Base-by-base conservation (phyloP, 2,888 invertebrate genomes). In the Tridacna crocea region DNA sequence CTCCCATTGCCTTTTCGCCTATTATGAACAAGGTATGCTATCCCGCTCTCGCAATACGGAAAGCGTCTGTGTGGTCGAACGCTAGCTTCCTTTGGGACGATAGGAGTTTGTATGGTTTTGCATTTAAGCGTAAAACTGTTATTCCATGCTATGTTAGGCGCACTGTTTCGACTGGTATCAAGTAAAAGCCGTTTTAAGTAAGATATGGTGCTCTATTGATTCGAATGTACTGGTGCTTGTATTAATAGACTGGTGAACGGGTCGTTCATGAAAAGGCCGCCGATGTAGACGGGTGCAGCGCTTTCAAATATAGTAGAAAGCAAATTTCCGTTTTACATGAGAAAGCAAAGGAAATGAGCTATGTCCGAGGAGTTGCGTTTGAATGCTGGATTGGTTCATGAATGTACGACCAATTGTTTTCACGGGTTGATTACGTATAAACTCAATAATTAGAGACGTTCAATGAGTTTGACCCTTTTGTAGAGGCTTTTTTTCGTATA, bases 1-100 rank as follows among this genome's bases (percentile, higher is more conserved):
- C 83, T 74, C 58, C 72, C 77, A 79, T 72, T 73, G 75, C 51
- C 68, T 75, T 66, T 72, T 75, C 72, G 75, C 73, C 74, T 68
- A 79, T 82, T 79, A 82, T 75, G 75, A 72, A 78, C 78, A 66
- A 63, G 74, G 61, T 61, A n/a, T 46, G 46, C 61, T 13, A 70
- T 24, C 12, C 4, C 61, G 61, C 22, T 24, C 26, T 24, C 22
- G 61, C 61, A 61, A 24, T 13, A 22, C 26, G 61, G 70, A 36
- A 70, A 70, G 48, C 60, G 47, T 74, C 61, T 36, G 74, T 74
- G 74, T 74, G 74, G 74, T 74, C 74, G 74, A 22, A n/a, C 22
- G 46, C 17, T 15, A 4, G 15, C 24, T n/a, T 61, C 36, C 70
- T 47, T 26, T 13, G 61, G 61, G 63, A 74, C 61, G 24, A 61